Conservation (phyloP, 2,888 invertebrate genomes). For the Philonicus albiceps region DNA sequence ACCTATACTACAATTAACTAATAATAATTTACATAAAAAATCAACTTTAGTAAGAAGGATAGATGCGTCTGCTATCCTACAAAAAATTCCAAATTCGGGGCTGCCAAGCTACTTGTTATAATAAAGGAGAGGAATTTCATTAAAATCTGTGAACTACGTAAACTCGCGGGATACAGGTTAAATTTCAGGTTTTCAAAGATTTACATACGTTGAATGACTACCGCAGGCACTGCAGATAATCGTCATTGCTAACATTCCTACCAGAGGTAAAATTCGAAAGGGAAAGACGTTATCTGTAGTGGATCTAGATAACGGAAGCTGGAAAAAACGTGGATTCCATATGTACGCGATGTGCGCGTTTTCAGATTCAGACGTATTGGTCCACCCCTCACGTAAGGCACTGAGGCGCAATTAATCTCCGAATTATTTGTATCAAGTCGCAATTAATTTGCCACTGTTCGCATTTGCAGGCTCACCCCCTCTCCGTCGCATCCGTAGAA, state of each 20-base stretch:
- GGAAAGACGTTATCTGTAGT: not conserved
- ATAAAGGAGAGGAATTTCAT: too few relatives aligned
- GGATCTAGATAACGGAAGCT: too few relatives aligned
- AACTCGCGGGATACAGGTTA: not conserved
- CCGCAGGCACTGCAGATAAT: not conserved
- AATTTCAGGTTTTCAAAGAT: not conserved
- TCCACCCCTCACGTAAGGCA: constrained; percentile 10
- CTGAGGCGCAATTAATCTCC: constrained; percentile 5
- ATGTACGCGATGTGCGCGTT: not conserved
- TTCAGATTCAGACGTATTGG: not conserved
- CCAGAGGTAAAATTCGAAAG: not conserved
- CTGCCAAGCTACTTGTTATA: too few relatives aligned
- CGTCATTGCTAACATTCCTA: not conserved
- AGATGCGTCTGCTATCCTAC: too few relatives aligned
- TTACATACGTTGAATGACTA: not conserved
- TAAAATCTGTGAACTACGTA: not conserved
- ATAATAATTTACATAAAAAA: too few relatives aligned
- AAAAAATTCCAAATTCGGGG: too few relatives aligned
- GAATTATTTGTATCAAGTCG: constrained; percentile 25
- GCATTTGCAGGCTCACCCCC: not conserved
- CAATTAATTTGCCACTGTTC: constrained; percentile 3
- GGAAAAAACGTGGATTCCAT: not conserved
- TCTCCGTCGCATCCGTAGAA: not conserved
- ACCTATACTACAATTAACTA: too few relatives aligned
- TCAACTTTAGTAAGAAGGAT: too few relatives aligned